Evolutionary conservation across 2,797 vertebrate species (phyloP).

Genomic region (Eulemur albifrons): DNA sequence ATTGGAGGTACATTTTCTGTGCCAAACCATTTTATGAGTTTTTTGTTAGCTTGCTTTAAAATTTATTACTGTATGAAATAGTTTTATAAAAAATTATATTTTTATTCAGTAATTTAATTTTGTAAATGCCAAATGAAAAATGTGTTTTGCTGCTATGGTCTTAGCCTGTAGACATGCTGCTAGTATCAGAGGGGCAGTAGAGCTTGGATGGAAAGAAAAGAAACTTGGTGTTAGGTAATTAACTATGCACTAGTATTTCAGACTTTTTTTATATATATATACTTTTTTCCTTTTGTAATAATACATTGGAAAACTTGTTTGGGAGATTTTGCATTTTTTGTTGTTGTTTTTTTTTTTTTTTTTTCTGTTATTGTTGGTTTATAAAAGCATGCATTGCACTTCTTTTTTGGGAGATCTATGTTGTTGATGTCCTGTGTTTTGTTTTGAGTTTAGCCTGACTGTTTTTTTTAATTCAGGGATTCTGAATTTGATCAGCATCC

Average conservation of each 20-base stretch:
- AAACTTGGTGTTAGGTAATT: constrained; percentile 84
- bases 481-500: constrained; percentile 69
- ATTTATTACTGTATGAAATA: constrained; percentile 90
- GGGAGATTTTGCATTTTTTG: constrained; percentile 84
- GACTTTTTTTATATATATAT: constrained; percentile 81
- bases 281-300: constrained; percentile 82
- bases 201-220: constrained; percentile 84
- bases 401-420: constrained; percentile 89
- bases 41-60: constrained; percentile 88
- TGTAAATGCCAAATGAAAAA: constrained; percentile 90
- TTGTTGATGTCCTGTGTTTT: constrained; percentile 85
- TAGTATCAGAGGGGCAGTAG: constrained; percentile 86
- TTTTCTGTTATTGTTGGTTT: constrained; percentile 80
- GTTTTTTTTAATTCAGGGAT: constrained; percentile 71
- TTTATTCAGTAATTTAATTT: constrained; percentile 92
- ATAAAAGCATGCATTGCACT: constrained; percentile 89
- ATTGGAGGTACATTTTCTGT: constrained; percentile 83
- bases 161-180: constrained; percentile 89
- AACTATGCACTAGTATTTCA: constrained; percentile 90
- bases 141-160: constrained; percentile 89
- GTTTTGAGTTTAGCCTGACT: constrained; percentile 79
- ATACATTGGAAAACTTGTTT: constrained; percentile 87
- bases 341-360: constrained; percentile 57
- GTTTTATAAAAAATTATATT: constrained; percentile 92
- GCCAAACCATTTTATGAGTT: constrained; percentile 81